phyloP scores from a whole-genome alignment of 1,140 invertebrate species.

The Olivierus martensii region DNA sequence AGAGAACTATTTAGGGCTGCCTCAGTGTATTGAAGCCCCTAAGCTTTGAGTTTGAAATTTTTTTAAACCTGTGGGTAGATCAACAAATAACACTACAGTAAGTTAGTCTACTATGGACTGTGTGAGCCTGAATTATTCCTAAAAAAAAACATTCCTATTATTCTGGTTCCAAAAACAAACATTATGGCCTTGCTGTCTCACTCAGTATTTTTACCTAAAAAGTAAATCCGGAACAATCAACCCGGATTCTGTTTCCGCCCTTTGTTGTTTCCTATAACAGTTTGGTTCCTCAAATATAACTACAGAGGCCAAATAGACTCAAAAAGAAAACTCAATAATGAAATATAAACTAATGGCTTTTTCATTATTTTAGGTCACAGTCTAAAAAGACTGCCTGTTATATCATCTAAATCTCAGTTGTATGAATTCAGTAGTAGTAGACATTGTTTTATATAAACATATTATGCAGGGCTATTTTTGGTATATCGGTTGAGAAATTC shows the following conservation, averaged over 20 bases:
- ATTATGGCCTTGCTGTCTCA: too few species aligned
- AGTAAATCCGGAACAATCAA: neutral
- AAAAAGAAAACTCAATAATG: neutral
- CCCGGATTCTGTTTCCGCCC: neutral
- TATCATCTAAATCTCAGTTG: neutral
- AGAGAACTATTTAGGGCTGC: too few species aligned
- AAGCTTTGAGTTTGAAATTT: neutral
- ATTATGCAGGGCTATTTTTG: conserved; percentile 16
- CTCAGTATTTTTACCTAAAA: too few species aligned
- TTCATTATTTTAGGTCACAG: too few species aligned
- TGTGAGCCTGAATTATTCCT: neutral
- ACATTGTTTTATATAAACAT: conserved; percentile 16
- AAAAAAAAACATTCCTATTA: too few species aligned
- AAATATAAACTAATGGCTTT: neutral
- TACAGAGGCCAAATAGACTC: neutral
- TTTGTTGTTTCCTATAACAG: neutral
- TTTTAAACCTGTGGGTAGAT: neutral
- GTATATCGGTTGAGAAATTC: conserved; percentile 16
- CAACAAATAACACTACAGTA: neutral
- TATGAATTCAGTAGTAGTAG: conserved; percentile 3
- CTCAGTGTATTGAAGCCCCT: neutral
- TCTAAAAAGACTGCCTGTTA: neutral
- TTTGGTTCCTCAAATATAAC: neutral
- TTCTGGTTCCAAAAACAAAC: too few species aligned
- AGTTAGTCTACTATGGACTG: neutral